These are phyloP conservation scores for Pholis gunnellus DNA, from an alignment of 2,113 vertebrate species.

Conservation along the genomic window DNA sequence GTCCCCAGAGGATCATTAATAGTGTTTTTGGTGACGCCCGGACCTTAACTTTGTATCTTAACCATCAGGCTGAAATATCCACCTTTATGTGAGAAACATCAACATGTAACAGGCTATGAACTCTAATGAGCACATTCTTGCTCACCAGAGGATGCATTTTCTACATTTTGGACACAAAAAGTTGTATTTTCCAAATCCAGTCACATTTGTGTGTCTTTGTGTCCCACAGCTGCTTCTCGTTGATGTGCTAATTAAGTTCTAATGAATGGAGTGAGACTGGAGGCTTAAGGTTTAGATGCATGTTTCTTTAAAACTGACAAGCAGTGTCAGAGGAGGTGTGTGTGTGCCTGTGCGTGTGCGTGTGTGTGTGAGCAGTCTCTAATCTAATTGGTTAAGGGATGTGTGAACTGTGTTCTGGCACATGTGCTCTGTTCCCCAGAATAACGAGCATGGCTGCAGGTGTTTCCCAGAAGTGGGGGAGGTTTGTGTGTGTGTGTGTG, in stretches of 20 bases:
- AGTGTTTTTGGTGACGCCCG: too few relatives aligned
- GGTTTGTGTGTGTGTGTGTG: constrained; percentile 21
- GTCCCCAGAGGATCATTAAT: too few relatives aligned
- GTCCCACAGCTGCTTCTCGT: not conserved
- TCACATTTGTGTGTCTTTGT: not conserved
- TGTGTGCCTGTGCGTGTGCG: constrained; percentile 11
- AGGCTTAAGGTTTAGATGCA: not conserved
- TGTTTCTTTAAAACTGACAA: constrained; percentile 20
- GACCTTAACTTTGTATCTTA: not conserved
- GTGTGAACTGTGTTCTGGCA: constrained; percentile 47
- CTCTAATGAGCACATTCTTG: not conserved
- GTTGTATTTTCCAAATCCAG: not conserved
- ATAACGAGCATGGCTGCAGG: constrained; percentile 62
- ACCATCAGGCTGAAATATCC: not conserved
- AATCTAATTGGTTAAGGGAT: constrained; percentile 49
- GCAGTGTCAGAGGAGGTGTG: constrained; percentile 2
- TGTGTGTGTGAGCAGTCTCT: constrained; percentile 2
- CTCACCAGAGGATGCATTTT: not conserved
- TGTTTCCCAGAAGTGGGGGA: constrained; percentile 55
- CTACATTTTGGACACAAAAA: not conserved
- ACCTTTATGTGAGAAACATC: not conserved
- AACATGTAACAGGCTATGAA: not conserved
- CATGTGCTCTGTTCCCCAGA: constrained; percentile 46
- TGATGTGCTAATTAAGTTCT: constrained; percentile 15
- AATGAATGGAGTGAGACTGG: constrained; percentile 1